Percentiles rank a stretch among this genome's conserved stretches.
phyloP scores from a whole-genome alignment of 2,888 invertebrate genomes.

The Strigamia crassipes region DNA sequence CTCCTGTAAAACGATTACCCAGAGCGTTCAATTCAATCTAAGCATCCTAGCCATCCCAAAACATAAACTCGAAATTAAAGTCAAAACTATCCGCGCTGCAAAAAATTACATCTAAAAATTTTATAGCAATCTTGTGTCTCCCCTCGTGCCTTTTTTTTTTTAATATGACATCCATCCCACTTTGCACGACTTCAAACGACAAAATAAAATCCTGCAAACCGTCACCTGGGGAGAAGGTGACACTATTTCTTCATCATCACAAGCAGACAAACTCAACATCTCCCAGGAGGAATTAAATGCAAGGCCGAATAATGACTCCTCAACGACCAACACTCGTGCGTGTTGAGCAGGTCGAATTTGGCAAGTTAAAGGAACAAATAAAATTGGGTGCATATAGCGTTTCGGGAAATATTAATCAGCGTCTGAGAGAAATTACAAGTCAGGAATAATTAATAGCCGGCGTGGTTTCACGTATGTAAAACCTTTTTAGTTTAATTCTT shows the following conservation, averaged over 20 bases:
- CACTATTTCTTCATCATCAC: conserved; percentile 28
- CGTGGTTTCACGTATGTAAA: background rate
- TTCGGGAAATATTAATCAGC: background rate
- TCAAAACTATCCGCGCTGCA: conserved; percentile 14
- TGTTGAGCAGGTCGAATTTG: background rate
- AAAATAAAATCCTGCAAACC: conserved; percentile 28
- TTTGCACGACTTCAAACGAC: conserved; percentile 23
- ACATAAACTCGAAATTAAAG: conserved; percentile 3
- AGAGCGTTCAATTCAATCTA: conserved; percentile 18
- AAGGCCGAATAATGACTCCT: background rate
- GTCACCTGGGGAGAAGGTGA: conserved; percentile 14
- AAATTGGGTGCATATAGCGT: background rate
- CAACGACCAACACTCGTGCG: background rate
- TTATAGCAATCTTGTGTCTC: background rate
- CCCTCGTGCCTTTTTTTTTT: background rate
- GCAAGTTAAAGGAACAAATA: background rate
- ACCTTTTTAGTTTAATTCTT: too few relatives aligned
- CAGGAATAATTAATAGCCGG: background rate
- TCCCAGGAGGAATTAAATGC: conserved; percentile 19
- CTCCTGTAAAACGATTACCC: conserved; percentile 15
- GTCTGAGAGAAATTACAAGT: background rate
- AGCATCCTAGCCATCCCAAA: background rate
- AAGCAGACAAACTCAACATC: conserved; percentile 5
- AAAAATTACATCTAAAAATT: conserved; percentile 22
- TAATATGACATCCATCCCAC: conserved; percentile 27